Conservation (phyloP, 2,797 vertebrate species). For the Eulemur albifrons region DNA sequence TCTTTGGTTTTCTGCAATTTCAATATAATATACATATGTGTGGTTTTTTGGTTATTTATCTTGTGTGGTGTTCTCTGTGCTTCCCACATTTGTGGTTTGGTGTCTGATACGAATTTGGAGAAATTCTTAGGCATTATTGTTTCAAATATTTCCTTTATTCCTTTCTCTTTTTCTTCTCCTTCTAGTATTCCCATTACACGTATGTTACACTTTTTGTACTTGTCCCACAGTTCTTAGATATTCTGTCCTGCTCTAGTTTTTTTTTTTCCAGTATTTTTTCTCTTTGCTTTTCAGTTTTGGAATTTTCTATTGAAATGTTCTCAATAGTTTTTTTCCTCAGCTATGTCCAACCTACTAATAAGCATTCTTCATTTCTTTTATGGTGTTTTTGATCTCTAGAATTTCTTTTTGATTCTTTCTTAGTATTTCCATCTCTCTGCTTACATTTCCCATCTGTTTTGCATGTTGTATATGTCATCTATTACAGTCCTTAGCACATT, state of each 20-base stretch:
- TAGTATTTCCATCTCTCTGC: background rate
- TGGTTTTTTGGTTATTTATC: background rate
- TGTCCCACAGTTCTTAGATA: background rate
- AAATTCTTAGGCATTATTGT: background rate
- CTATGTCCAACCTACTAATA: background rate
- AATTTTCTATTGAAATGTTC: no score
- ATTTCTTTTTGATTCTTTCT: background rate
- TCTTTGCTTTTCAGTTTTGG: background rate
- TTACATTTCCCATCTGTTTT: background rate
- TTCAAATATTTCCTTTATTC: background rate
- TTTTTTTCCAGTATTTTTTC: background rate
- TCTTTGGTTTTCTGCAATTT: background rate
- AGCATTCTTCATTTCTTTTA: background rate
- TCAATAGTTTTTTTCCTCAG: background rate
- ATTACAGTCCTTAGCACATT: background rate
- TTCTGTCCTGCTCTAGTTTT: background rate
- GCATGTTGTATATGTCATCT: background rate
- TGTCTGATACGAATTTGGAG: background rate
- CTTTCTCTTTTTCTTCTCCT: background rate
- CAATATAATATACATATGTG: background rate
- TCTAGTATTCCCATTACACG: background rate
- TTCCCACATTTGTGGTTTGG: background rate
- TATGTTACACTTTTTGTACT: background rate
- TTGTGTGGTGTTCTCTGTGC: background rate
- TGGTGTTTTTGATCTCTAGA: background rate